Base-by-base conservation (phyloP, 2,113 vertebrate genomes). In the Eolophus roseicapilla region DNA sequence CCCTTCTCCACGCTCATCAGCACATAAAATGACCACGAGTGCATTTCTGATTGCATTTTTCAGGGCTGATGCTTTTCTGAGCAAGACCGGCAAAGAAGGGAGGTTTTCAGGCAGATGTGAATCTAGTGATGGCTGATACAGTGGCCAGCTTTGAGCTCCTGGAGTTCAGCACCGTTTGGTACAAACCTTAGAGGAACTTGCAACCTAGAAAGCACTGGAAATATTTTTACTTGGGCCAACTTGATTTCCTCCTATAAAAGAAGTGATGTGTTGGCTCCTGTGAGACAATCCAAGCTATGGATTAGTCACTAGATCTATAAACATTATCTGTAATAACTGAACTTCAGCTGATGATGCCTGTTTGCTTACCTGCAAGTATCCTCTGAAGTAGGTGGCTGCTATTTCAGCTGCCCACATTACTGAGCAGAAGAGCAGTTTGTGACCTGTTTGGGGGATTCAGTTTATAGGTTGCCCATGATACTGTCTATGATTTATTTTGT, bases 131-230 rank as follows among this genome's bases (percentile, higher is more conserved):
- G 59, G 37, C 65, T 47, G 47, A 17, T 44, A 9, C 21, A 27
- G 35, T 1, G 6, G 33, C 41, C 37, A 74, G 62, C 62, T 91
- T 14, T 53, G 57, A 70, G 24, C 39, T 76, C n/a, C 44, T 28
- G 28, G 37, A 43, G 39, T 39, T 74, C 8, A 82, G n/a, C 2
- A 1, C 24, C 19, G 1, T 4, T 5, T 0, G 1, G 14, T 29
- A 35, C 29, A 76, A 65, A 25, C 46, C 31, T 27, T 9, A 31
- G 31, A 49, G 79, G 52, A 78, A 28, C 50, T 60, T 69, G n/a
- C 50, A 53, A 33, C 65, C 43, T 44, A 7, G 41, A 65, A 19
- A 91, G 29, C 55, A 25, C 35, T 68, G 29, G 53, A 67, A 57
- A 29, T 65, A 25, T 8, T 86, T 87, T 78, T 3, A 12, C 16